phyloP scores from a whole-genome alignment of 2,113 vertebrate species.

The Baryphthengus martii region DNA sequence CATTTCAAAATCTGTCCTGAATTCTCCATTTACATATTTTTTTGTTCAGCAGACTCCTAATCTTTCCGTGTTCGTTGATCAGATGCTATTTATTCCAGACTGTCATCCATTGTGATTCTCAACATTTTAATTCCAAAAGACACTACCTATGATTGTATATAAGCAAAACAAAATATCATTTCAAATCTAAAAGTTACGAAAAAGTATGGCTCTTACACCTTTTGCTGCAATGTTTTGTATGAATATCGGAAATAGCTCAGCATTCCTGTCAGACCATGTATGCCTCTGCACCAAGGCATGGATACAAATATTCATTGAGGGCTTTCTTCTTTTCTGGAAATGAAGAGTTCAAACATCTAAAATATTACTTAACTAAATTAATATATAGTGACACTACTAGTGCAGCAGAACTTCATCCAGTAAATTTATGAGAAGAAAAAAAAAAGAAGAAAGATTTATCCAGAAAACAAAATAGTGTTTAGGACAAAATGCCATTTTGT shows the following conservation, averaged over 20 bases:
- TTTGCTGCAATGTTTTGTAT: neutral
- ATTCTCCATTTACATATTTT: constrained; percentile 19
- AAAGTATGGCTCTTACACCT: neutral
- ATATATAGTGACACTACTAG: neutral
- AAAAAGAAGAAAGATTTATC: neutral
- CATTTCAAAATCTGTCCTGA: constrained; percentile 47
- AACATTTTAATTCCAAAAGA: neutral
- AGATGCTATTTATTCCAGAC: neutral
- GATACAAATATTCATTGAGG: neutral
- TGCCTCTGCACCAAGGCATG: neutral
- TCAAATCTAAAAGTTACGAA: neutral
- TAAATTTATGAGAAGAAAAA: neutral
- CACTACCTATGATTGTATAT: neutral
- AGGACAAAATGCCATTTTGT: neutral
- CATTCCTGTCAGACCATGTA: neutral
- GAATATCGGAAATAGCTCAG: neutral
- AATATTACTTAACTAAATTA: neutral
- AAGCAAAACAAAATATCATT: neutral
- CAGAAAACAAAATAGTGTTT: neutral
- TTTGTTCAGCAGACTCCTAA: neutral
- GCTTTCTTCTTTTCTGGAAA: neutral
- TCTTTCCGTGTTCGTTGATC: neutral
- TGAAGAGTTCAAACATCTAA: neutral
- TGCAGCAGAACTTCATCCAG: neutral
- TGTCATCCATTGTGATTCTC: neutral